phyloP scores from a whole-genome alignment of 2,113 vertebrate species.

The Stomatorhinus ivindoensis region DNA sequence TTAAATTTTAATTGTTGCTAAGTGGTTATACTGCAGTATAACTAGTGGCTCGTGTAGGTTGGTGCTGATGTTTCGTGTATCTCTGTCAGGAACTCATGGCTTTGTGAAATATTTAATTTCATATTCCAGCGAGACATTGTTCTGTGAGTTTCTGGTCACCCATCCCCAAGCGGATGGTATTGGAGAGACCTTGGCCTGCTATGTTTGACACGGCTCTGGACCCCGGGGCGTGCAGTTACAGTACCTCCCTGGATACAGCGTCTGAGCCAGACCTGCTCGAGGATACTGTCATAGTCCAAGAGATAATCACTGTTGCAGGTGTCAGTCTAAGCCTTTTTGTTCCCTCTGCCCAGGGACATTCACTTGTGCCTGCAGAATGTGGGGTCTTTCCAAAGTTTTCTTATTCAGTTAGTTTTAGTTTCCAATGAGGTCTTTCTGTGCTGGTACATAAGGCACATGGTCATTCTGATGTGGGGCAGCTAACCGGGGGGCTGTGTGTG shows the following conservation, averaged over 20 bases:
- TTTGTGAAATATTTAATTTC: neutral
- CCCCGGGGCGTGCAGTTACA: neutral
- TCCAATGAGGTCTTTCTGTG: neutral
- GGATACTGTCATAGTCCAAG: neutral
- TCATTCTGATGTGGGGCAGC: neutral
- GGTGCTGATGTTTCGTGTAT: neutral
- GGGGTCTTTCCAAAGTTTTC: neutral
- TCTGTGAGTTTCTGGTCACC: neutral
- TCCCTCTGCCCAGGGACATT: neutral
- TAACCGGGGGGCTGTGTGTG: neutral
- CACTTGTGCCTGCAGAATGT: neutral
- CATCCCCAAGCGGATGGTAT: neutral
- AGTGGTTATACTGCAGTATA: neutral
- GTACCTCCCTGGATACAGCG: neutral
- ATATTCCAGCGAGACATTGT: neutral
- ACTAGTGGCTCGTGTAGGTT: neutral
- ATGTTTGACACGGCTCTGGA: neutral
- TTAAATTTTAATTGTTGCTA: neutral
- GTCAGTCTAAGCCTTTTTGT: neutral
- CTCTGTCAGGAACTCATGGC: neutral
- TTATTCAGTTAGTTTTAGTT: neutral
- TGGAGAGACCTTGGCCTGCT: neutral
- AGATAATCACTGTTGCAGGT: neutral
- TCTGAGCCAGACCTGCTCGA: neutral
- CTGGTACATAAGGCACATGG: neutral